Percentiles rank a stretch among this genome's conserved stretches.
Evolutionary conservation across 2,113 vertebrate genomes (phyloP).

Genomic region (Ranitomeya imitator): DNA sequence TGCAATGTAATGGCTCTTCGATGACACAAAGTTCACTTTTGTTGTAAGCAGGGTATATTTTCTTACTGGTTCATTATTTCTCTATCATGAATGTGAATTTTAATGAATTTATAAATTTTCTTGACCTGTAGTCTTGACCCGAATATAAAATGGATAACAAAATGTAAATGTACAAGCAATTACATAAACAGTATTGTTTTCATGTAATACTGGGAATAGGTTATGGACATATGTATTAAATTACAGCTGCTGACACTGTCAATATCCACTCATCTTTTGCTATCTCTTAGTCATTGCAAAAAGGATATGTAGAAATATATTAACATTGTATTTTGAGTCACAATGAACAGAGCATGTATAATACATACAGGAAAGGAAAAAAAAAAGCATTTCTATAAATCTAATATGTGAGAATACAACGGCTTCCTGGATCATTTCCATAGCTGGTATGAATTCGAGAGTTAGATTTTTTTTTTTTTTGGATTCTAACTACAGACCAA

Average conservation of each 20-base stretch:
- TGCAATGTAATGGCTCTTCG: no score
- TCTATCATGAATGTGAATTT: conserved; percentile 34
- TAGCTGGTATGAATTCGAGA: background rate
- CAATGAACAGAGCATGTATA: background rate
- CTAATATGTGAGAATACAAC: background rate
- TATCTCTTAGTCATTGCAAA: conserved; percentile 8
- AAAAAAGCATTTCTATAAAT: background rate
- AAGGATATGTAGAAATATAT: background rate
- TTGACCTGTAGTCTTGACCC: conserved; percentile 36
- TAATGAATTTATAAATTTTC: background rate
- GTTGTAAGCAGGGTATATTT: background rate
- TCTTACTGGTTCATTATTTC: conserved; percentile 2
- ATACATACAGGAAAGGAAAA: background rate
- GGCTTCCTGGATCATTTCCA: background rate
- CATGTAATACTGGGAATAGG: conserved; percentile 26
- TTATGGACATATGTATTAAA: conserved; percentile 20
- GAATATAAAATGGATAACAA: conserved; percentile 25
- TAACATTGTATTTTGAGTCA: background rate
- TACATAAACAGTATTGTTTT: conserved; percentile 13
- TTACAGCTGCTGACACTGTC: conserved; percentile 7
- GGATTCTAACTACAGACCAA: background rate
- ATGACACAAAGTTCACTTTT: background rate
- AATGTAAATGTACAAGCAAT: conserved; percentile 33
- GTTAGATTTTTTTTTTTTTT: background rate
- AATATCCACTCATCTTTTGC: conserved; percentile 7